These are phyloP conservation scores for Odontamblyopus lacepedii DNA, from an alignment of 2,797 vertebrate genomes.

Conservation along the genomic window DNA sequence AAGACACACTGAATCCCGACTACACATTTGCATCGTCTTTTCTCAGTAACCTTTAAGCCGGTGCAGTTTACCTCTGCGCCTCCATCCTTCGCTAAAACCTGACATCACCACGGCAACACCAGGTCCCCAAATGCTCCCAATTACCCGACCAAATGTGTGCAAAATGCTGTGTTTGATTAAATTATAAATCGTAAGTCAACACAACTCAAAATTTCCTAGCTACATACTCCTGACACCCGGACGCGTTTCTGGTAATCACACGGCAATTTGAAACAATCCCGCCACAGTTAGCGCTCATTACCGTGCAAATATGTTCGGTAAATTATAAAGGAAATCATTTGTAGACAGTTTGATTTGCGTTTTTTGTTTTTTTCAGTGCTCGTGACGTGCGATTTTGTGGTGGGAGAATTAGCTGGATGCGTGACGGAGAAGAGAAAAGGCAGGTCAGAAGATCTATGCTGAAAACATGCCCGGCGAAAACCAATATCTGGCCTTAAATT, in stretches of 20 bases:
- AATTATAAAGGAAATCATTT: constrained; percentile 52
- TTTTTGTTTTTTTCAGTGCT: constrained; percentile 14
- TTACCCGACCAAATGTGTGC: neutral
- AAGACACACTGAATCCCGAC: neutral
- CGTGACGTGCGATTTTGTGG: neutral
- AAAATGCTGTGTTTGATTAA: neutral
- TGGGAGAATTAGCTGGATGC: neutral
- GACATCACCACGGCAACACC: neutral
- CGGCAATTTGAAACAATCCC: constrained; percentile 44
- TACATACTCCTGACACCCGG: constrained; percentile 29
- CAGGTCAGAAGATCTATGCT: neutral
- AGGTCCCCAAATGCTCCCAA: neutral
- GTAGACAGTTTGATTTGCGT: constrained; percentile 30
- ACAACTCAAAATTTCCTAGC: constrained; percentile 15
- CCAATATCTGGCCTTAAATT: neutral
- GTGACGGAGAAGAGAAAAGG: neutral
- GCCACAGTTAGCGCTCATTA: constrained; percentile 54
- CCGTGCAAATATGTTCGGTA: constrained; percentile 52
- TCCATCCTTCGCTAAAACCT: neutral
- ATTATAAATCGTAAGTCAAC: constrained; percentile 8
- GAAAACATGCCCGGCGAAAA: neutral
- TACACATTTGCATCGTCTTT: neutral
- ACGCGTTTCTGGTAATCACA: constrained; percentile 43
- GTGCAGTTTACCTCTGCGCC: neutral
- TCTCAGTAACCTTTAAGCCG: neutral